Evolutionary conservation across 1,140 invertebrate species (phyloP).

Genomic region (Ceratina australensis): DNA sequence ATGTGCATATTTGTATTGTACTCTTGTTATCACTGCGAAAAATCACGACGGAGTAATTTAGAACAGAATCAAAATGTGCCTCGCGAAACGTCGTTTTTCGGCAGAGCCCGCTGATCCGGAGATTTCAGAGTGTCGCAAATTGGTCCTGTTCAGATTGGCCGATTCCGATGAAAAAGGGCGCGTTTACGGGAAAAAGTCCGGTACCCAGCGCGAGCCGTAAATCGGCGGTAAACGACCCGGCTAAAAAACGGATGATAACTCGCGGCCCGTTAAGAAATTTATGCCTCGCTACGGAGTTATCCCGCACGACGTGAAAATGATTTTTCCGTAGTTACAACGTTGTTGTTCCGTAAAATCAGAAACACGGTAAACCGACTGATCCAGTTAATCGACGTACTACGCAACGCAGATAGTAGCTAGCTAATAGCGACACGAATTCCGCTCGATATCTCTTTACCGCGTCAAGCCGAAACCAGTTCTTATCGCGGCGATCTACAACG

Average conservation of each 20-base stretch:
- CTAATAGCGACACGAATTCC: no score
- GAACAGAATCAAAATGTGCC: no score
- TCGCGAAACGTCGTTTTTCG: neutral
- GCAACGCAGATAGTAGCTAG: no score
- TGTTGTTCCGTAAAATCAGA: neutral
- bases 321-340: constrained; percentile 5
- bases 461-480: no score
- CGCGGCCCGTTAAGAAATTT: constrained; percentile 19
- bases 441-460: no score
- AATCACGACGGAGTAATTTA: no score
- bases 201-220: constrained; percentile 18
- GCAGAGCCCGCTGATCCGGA: neutral
- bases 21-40: no score
- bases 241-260: constrained; percentile 29
- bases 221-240: constrained; percentile 7
- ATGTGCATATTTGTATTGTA: no score
- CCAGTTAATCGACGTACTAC: neutral
- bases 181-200: constrained; percentile 1
- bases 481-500: no score
- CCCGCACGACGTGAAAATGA: neutral
- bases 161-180: constrained; percentile 17
- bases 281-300: constrained; percentile 5
- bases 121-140: neutral
- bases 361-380: neutral
- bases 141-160: neutral